These are phyloP conservation scores for Myrmophylax atrothorax DNA, from an alignment of 2,113 vertebrate species.

Conservation along the genomic window DNA sequence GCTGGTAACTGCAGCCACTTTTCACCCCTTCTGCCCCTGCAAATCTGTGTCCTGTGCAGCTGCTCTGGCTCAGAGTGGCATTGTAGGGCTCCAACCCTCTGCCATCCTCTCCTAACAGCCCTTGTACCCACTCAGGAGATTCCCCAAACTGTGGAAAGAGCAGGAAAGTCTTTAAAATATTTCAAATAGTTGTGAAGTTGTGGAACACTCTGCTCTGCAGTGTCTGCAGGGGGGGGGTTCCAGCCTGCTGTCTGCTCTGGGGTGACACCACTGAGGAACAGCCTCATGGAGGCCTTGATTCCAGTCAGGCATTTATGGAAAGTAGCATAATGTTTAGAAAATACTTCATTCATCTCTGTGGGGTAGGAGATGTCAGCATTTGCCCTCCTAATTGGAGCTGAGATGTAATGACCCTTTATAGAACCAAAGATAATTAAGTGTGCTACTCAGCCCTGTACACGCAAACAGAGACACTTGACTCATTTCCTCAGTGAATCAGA, in stretches of 20 bases:
- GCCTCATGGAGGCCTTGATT: neutral
- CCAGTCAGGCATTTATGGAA: neutral
- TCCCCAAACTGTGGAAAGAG: neutral
- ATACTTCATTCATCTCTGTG: neutral
- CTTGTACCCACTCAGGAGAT: neutral
- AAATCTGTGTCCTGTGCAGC: neutral
- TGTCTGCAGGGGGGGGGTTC: neutral
- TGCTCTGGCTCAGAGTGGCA: neutral
- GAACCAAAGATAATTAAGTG: constrained; percentile 4
- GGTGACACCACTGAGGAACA: neutral
- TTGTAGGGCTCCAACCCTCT: neutral
- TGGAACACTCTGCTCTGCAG: neutral
- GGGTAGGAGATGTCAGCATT: neutral
- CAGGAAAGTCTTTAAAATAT: neutral
- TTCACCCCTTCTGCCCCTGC: neutral
- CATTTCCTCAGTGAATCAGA: neutral
- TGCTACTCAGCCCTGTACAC: neutral
- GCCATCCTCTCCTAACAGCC: neutral
- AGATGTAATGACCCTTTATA: neutral
- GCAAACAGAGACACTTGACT: neutral
- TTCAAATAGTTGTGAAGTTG: neutral
- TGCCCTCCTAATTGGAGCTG: constrained; percentile 14
- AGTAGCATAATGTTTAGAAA: neutral
- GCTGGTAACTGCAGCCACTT: neutral
- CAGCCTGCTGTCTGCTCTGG: neutral